Base-by-base conservation (phyloP, 1,140 invertebrate species). In the Pinna nobilis region DNA sequence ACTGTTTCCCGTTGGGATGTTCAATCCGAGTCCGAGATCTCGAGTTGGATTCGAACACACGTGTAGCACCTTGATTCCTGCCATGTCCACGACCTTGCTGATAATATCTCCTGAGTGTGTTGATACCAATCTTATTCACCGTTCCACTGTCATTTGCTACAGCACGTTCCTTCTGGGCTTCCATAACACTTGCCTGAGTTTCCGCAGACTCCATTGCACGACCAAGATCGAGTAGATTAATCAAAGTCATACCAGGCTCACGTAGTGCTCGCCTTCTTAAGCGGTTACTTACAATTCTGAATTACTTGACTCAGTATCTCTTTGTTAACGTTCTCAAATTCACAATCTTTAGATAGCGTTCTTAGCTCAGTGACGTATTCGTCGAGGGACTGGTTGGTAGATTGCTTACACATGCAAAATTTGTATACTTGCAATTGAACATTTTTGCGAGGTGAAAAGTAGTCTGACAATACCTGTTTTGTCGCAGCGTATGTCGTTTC, bases 391-490 rank as follows among this genome's bases (percentile, higher is more conserved):
- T 64, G 70, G 11, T 4, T 28, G 7, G 28, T 35, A 3, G 7
- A 28, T 33, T 66, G 70, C 35, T 47, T 73, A 32, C 33, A 73
- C 20, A 35, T 41, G 47, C 70, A 23, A 41, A 73, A 73, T 59
- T 57, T 73, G 41, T 73, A 66, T 1, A 73, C 50, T 49, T 66
- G 51, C 53, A 73, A 57, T 39, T 73, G 61, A 41, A 13, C 71
- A 39, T 77, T 66, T 23, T 33, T 41, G 50, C 53, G 83, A 92
- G 92, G 91, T 65, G 18, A 44, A 30, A 66, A 66, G 33, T 66
- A 66, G 6, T 51, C 47, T 6, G 3, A 18, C 15, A 66, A 20
- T 23, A 66, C 63, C 23, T 49, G 33, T 25, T 66, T 66, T 28
- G 63, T 66, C 11, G 44, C 63, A 32, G 30, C 47, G 20, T 66